Conservation (phyloP, 2,797 vertebrate genomes). For the Amniataba percoides region DNA sequence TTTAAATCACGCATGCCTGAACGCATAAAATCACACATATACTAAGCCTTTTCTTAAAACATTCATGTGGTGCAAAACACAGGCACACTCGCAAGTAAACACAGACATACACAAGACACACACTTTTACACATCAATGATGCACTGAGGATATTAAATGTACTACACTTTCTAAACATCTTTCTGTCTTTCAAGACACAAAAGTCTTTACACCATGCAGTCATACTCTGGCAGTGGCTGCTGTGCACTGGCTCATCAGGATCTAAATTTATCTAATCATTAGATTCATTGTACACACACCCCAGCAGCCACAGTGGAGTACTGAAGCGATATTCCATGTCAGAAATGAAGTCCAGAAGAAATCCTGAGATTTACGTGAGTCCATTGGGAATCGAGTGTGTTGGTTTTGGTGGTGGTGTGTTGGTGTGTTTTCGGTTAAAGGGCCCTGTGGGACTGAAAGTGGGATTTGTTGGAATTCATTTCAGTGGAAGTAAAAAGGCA, state of each 20-base stretch:
- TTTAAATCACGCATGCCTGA: constrained; percentile 22
- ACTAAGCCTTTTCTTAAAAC: constrained; percentile 5
- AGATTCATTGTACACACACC: too few species aligned
- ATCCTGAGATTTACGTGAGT: not conserved
- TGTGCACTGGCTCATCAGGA: too few species aligned
- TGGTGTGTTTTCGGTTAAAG: not conserved
- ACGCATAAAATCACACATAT: constrained; percentile 29
- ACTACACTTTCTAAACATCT: too few species aligned
- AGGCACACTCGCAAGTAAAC: not conserved
- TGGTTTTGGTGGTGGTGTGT: constrained; percentile 5
- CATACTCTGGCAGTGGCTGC: too few species aligned
- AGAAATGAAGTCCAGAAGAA: constrained; percentile 3
- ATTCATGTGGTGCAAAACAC: constrained; percentile 23
- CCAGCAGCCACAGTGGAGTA: too few species aligned
- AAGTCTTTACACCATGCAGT: too few species aligned
- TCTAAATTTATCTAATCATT: too few species aligned
- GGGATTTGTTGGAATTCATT: constrained; percentile 34
- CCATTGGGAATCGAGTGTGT: constrained; percentile 9
- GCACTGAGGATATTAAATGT: too few species aligned
- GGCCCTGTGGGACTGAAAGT: not conserved
- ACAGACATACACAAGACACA: not conserved
- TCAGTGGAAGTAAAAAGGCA: constrained; percentile 6
- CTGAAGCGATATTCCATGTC: not conserved
- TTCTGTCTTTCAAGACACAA: too few species aligned
- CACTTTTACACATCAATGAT: too few species aligned